phyloP scores from a whole-genome alignment of 2,888 invertebrate species.

The Ptychoptera contaminata region DNA sequence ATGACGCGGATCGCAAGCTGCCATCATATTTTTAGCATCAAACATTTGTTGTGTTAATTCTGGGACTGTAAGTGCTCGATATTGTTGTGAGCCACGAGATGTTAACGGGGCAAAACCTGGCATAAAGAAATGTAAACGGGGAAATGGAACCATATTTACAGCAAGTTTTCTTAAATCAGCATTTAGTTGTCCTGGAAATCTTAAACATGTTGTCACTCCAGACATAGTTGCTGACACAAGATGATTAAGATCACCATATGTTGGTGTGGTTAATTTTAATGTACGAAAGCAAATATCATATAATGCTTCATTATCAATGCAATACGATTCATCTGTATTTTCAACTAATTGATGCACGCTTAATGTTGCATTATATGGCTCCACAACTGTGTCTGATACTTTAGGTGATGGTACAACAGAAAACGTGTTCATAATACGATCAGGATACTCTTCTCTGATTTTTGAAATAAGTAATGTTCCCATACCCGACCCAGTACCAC shows the following conservation, averaged over 20 bases:
- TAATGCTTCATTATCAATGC: slow-evolving; percentile 84
- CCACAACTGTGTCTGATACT: slow-evolving; percentile 43
- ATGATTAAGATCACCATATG: slow-evolving; percentile 87
- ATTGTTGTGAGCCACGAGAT: slow-evolving; percentile 77
- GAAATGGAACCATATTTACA: slow-evolving; percentile 97
- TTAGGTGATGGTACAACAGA: slow-evolving; percentile 75
- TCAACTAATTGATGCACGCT: slow-evolving; percentile 80
- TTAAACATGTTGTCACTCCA: slow-evolving; percentile 70
- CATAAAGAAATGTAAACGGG: slow-evolving; percentile 91
- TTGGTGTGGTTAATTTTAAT: slow-evolving; percentile 73
- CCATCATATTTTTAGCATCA: slow-evolving; percentile 96
- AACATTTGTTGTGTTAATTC: slow-evolving; percentile 87
- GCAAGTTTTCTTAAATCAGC: slow-evolving; percentile 83
- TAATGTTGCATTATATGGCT: slow-evolving; percentile 81
- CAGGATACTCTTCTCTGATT: slow-evolving; percentile 77
- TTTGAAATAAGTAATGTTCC: slow-evolving; percentile 76
- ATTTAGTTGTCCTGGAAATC: slow-evolving; percentile 88
- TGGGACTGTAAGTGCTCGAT: slow-evolving; percentile 78
- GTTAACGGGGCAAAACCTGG: slow-evolving; percentile 91
- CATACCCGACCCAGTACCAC: slow-evolving; percentile 81
- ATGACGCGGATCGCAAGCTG: slow-evolving; percentile 84
- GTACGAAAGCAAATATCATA: slow-evolving; percentile 89
- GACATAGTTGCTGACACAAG: slow-evolving; percentile 78
- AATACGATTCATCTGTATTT: slow-evolving; percentile 82
- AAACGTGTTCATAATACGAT: slow-evolving; percentile 76